These are phyloP conservation scores for Chondrosia reniformis DNA, from an alignment of 37 sponge, comb jelly and placozoan species.

Conservation along the genomic window DNA sequence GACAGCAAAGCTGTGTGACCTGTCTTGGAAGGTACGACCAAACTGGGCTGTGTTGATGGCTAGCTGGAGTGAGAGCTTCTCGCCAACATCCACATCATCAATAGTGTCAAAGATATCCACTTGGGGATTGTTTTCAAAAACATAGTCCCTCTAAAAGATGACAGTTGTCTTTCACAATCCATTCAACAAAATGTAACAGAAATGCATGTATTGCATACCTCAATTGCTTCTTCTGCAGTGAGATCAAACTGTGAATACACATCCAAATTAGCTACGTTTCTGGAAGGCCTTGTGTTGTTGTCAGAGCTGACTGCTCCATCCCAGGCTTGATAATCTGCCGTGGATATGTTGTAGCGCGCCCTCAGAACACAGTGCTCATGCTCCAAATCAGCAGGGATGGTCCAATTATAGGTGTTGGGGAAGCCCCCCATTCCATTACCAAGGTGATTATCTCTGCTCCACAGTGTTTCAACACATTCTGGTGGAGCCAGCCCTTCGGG, in stretches of 20 bases:
- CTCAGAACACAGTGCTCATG: constrained; percentile 89
- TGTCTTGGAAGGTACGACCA: constrained; percentile 97
- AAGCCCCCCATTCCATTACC: constrained; percentile 87
- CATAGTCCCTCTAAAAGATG: constrained; percentile 77
- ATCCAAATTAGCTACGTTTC: constrained; percentile 21
- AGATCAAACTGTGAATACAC: constrained; percentile 37
- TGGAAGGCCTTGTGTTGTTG: constrained; percentile 22
- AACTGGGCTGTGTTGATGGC: constrained; percentile 98
- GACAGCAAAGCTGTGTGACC: constrained; percentile 79
- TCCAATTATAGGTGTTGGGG: constrained; percentile 95
- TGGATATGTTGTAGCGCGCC: constrained; percentile 95
- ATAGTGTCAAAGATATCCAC: constrained; percentile 65
- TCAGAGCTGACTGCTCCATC: constrained; percentile 18
- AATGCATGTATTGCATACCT: constrained; percentile 20
- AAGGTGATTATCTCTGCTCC: constrained; percentile 98
- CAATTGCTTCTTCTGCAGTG: constrained; percentile 15
- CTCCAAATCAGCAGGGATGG: constrained; percentile 83
- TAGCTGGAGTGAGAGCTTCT: constrained; percentile 68
- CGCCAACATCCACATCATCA: not conserved
- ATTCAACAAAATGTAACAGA: not conserved
- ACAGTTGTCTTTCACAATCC: not conserved
- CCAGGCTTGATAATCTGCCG: constrained; percentile 88
- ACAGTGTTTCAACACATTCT: constrained; percentile 74
- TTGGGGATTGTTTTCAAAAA: constrained; percentile 89
- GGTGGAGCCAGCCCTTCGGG: constrained; percentile 61